phyloP scores from a whole-genome alignment of 1,140 invertebrate species.

The Magallana gigas region DNA sequence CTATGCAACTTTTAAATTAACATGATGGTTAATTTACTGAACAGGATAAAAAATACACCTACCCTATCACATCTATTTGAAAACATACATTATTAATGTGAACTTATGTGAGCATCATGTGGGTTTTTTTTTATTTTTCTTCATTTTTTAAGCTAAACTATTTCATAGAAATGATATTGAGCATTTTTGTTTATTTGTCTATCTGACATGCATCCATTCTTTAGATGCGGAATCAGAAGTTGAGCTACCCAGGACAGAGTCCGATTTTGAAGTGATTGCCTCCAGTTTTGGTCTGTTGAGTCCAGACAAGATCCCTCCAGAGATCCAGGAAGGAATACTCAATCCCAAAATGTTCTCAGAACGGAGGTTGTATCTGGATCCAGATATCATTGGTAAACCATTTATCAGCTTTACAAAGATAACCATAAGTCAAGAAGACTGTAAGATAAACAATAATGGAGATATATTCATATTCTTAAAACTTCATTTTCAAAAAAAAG shows the following conservation, averaged over 20 bases:
- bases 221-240: conserved; percentile 70
- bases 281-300: conserved; percentile 67
- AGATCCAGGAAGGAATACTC: conserved; percentile 66
- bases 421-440: not conserved
- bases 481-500: too few relatives aligned
- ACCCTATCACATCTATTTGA: too few relatives aligned
- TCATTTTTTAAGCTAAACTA: too few relatives aligned
- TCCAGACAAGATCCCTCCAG: conserved; percentile 67
- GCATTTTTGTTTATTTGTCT: too few relatives aligned
- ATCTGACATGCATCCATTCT: not conserved
- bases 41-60: too few relatives aligned
- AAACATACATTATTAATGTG: too few relatives aligned
- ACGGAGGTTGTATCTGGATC: conserved; percentile 84
- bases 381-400: conserved; percentile 88
- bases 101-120: too few relatives aligned
- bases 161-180: too few relatives aligned
- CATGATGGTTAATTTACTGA: not conserved
- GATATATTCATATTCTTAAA: not conserved
- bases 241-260: conserved; percentile 78
- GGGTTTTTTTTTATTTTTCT: too few relatives aligned
- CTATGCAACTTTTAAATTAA: not conserved
- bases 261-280: conserved; percentile 64
- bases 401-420: not conserved
- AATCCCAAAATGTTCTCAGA: conserved; percentile 66
- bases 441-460: not conserved